Percentiles rank a stretch among this genome's conserved stretches.
Evolutionary conservation across 1,140 invertebrate genomes (phyloP).

Genomic region (Laupala kohalensis): DNA sequence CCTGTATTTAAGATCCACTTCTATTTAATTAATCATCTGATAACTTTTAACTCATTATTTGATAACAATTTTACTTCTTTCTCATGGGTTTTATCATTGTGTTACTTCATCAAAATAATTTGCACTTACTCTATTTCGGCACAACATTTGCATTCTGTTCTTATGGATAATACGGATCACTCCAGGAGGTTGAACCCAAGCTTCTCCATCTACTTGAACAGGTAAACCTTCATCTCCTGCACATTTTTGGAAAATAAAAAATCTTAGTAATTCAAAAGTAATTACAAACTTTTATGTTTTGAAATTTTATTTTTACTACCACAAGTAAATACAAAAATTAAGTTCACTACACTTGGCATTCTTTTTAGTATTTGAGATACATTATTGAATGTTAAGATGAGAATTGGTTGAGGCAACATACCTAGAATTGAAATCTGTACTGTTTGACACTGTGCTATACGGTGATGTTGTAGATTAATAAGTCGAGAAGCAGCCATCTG

Average conservation of each 20-base stretch:
- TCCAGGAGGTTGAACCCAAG: conserved; percentile 94
- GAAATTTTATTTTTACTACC: background rate
- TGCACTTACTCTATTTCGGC: conserved; percentile 64
- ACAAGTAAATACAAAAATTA: background rate
- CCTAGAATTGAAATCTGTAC: conserved; percentile 92
- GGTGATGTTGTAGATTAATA: conserved; percentile 89
- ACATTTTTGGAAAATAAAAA: background rate
- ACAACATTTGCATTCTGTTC: conserved; percentile 91
- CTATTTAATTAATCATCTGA: too few species aligned
- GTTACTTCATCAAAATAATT: too few species aligned
- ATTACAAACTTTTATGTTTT: background rate
- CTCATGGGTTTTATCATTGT: too few species aligned
- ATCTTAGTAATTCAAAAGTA: background rate
- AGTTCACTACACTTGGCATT: background rate
- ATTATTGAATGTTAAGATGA: background rate
- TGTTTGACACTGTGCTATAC: conserved; percentile 90
- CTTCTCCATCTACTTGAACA: conserved; percentile 91
- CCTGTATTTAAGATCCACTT: too few species aligned
- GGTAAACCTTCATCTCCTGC: conserved; percentile 69
- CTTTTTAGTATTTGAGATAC: background rate
- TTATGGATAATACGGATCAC: conserved; percentile 92
- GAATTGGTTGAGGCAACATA: background rate
- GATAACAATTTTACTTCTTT: too few species aligned
- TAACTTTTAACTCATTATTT: too few species aligned
- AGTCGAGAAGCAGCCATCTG: conserved; percentile 93